Percentiles rank a stretch among this genome's conserved stretches.
These are phyloP conservation scores for Bimastos eiseni DNA, from an alignment of 2,888 invertebrate genomes.

Conservation along the genomic window DNA sequence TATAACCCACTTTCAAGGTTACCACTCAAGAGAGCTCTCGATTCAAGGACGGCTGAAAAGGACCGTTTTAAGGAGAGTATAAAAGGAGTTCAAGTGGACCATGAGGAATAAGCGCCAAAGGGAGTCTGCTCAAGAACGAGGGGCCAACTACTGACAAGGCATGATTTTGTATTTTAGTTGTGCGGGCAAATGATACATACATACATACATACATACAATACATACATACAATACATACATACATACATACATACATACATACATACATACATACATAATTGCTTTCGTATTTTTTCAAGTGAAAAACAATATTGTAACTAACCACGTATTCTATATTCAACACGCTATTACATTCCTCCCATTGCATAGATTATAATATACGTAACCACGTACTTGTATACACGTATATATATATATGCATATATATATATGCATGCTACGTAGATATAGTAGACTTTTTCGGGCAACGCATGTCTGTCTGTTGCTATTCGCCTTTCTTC, in stretches of 20 bases:
- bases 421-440: too few species aligned
- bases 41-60: neutral
- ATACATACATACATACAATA: neutral
- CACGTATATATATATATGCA: too few species aligned
- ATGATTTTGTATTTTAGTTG: neutral
- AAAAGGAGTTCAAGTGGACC: too few species aligned
- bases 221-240: neutral
- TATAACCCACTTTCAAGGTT: too few species aligned
- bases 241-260: neutral
- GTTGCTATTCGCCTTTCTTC: too few species aligned
- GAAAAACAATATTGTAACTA: neutral
- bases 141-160: neutral
- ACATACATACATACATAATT: neutral
- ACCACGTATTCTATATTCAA: neutral
- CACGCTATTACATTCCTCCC: neutral
- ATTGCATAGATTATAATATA: neutral
- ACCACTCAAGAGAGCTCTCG: neutral
- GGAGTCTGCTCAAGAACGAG: too few species aligned
- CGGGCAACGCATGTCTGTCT: too few species aligned
- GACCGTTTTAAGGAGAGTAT: too few species aligned
- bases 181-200: neutral
- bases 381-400: too few species aligned
- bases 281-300: neutral
- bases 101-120: too few species aligned
- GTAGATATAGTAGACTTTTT: too few species aligned